Percentiles rank a stretch among this genome's conserved stretches.
phyloP scores from a whole-genome alignment of 2,797 vertebrate genomes.

The Mormyrus proboscirostris region DNA sequence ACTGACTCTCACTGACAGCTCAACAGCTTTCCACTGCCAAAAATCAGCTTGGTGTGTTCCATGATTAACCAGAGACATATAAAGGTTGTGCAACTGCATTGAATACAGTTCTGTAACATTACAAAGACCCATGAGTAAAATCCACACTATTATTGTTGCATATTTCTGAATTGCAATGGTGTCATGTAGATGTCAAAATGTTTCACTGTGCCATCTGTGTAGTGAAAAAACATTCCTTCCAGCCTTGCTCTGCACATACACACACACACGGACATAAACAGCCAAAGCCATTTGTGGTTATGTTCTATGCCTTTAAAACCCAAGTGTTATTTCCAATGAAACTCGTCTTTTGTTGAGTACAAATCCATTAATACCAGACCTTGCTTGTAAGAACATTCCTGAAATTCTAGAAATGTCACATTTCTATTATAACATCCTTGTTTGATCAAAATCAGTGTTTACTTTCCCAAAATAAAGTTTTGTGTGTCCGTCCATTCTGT shows the following conservation, averaged over 20 bases:
- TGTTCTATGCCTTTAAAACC: background rate
- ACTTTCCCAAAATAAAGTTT: background rate
- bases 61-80: background rate
- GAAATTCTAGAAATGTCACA: background rate
- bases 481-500: background rate
- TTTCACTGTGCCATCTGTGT: background rate
- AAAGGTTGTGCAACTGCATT: background rate
- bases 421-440: background rate
- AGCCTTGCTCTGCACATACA: background rate
- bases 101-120: background rate
- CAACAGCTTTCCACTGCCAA: background rate
- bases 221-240: background rate
- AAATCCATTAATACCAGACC: background rate
- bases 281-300: background rate
- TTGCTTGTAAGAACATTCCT: background rate
- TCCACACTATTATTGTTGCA: background rate
- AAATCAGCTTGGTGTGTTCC: background rate
- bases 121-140: background rate
- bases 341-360: background rate
- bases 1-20: background rate
- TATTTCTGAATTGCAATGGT: background rate
- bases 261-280: background rate
- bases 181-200: background rate
- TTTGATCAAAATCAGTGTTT: background rate
- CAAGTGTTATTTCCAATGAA: background rate